A percentile compares a stretch with the other conserved stretches of the same genome.
phyloP scores from a whole-genome alignment of 2,113 vertebrate species.

The Eidolon helvum region DNA sequence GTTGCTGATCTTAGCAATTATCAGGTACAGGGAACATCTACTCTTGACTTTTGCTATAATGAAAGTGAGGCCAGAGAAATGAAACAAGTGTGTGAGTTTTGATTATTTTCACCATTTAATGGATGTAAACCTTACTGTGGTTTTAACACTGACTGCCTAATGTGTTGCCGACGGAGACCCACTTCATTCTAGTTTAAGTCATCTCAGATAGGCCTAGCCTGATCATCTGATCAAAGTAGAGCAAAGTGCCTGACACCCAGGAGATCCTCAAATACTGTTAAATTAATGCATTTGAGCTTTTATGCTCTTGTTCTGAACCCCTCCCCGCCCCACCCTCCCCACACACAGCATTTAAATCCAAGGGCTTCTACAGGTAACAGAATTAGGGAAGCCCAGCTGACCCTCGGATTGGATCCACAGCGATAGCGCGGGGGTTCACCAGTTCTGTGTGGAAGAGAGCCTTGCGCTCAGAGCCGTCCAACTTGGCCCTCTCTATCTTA shows the following conservation, averaged over 20 bases:
- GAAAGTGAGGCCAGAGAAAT: neutral
- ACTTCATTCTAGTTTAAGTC: neutral
- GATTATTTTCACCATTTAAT: neutral
- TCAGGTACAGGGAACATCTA: neutral
- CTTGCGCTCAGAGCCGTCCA: slow-evolving; percentile 90
- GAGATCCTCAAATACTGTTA: neutral
- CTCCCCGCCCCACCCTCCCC: too few relatives aligned
- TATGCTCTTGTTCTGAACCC: neutral
- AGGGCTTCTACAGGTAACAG: neutral
- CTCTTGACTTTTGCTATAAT: neutral
- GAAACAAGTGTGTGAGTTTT: neutral
- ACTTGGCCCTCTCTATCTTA: slow-evolving; percentile 89
- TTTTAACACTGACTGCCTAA: neutral
- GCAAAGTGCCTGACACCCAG: neutral
- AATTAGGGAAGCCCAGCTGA: slow-evolving; percentile 73
- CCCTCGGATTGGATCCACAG: slow-evolving; percentile 93
- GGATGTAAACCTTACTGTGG: neutral
- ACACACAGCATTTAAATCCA: neutral
- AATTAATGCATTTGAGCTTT: neutral
- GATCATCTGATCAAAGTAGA: neutral
- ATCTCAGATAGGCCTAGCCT: neutral
- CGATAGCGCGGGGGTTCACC: slow-evolving; percentile 96
- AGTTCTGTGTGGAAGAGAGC: slow-evolving; percentile 91
- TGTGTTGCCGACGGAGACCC: neutral
- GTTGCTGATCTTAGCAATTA: neutral